These are phyloP conservation scores for Synanceia verrucosa DNA, from an alignment of 2,797 vertebrate species.

Conservation along the genomic window DNA sequence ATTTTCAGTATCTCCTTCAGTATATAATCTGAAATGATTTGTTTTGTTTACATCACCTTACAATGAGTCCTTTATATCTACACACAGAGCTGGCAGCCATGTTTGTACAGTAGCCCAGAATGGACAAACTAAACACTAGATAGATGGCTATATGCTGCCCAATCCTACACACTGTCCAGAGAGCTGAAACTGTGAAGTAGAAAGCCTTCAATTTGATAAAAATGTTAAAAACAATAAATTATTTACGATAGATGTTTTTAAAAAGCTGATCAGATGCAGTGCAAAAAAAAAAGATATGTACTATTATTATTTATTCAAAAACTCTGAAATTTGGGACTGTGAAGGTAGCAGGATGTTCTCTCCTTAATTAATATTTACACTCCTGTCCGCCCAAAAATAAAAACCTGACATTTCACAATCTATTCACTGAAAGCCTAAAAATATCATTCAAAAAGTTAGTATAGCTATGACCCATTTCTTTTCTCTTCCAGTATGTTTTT, in stretches of 20 bases:
- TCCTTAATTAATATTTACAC: conserved; percentile 72
- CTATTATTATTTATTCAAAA: conserved; percentile 35
- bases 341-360: conserved; percentile 81
- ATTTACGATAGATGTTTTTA: conserved; percentile 49
- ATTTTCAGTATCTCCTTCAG: neutral
- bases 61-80: neutral
- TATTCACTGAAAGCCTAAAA: conserved; percentile 73
- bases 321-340: conserved; percentile 54
- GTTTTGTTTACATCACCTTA: neutral
- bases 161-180: neutral
- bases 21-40: neutral
- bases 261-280: conserved; percentile 67
- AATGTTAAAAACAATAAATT: conserved; percentile 72
- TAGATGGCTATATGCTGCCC: neutral
- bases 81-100: neutral
- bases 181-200: conserved; percentile 40
- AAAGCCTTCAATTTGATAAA: conserved; percentile 55
- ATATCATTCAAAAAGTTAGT: conserved; percentile 73
- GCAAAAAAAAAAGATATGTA: conserved; percentile 70
- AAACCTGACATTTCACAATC: conserved; percentile 67
- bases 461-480: conserved; percentile 76
- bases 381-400: conserved; percentile 44
- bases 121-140: neutral
- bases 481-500: conserved; percentile 62
- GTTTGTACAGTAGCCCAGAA: neutral